Evolutionary conservation across 2,113 vertebrate genomes (phyloP), one percentile per base, ranked within the genome.

Genomic region (Leucosticte australis): DNA sequence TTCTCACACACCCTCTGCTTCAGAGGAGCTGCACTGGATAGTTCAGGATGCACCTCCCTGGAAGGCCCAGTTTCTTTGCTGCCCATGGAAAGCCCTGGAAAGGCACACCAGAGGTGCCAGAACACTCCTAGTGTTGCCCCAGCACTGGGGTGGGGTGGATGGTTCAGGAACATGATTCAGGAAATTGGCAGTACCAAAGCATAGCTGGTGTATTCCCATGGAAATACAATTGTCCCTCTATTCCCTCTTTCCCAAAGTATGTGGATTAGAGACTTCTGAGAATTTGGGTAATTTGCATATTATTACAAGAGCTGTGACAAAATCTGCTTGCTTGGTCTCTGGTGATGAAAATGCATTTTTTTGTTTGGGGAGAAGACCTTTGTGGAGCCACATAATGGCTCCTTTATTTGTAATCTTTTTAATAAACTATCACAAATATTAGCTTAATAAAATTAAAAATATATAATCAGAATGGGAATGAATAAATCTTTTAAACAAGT

Each of bases 71-170:
- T 20, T 68, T 53, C n/a, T 41, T 33, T 31, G 5, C 0, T 46
- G 47, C 39, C 46, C 10, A 0, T 26, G 47, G 65, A 19, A 64
- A 90, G 24, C 22, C 4, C 28, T 28, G 57, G 27, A 21, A 42
- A 24, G 33, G 44, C 3, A 4, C 13, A 8, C 7, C 42, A 56
- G 15, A 35, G 21, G 10, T 31, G 60, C 22, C 31, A 2, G 0
- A 11, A 5, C 2, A 0, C 6, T 74, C 17, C 55, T 33, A 14
- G 47, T 4, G 39, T 7, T 24, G 26, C 13, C 56, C 4, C 30
- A 15, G 30, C 3, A 0, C 3, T 11, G 11, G 22, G 28, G 1
- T 63, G 68, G 47, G 37, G 14, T 26, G 15, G 28, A 1, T 24
- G 57, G 15, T 14, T 47, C 37, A 78, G 57, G 46, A 63, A 2